Evolutionary conservation across 2,113 vertebrate species (phyloP), one percentile per base, ranked within the genome.

Genomic region (Eira barbara): DNA sequence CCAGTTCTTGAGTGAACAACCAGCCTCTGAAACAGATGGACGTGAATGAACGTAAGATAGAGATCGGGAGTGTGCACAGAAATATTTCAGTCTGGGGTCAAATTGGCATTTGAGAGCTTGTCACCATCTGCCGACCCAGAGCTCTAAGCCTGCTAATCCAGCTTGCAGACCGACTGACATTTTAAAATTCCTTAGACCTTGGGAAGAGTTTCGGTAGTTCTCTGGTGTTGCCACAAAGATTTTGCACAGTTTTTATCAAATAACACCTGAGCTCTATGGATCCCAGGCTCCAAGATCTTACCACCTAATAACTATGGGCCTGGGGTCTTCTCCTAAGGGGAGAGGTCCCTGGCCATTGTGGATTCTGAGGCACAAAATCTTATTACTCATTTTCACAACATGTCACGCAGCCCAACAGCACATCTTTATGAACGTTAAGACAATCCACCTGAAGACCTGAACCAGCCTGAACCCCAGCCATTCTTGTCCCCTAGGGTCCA

Each of bases 11-110:
- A 36, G 18, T 42, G 55, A 89, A 81, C 86, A 76, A 21, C 12
- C 36, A 89, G 95, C 92, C 92, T 57, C 67, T 0, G 2, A 73
- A 94, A 91, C 88, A 97, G 94, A 91, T 87, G 93, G 94, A 27
- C 5, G 1, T 25, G 59, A 82, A 47, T 0, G 63, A 23, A 69
- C 69, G 36, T 90, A 88, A 67, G 45, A 34, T 57, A 71, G 89
- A 49, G 59, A 67, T 59, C 47, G n/a, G 73, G 45, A 73, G 18
- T 1, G 1, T 61, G 29, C 18, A 45, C 11, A 92, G 89, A 79
- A 65, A 73, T 47, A 20, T 52, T 67, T 74, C 85, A 23, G 31
- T 45, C 45, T 52, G 20, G 36, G 97, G 61, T 85, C 63, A 59
- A 29, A 36, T 12, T 84, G 55, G 88, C 94, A 47, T n/a, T 85